A percentile compares a stretch with the other conserved stretches of the same genome.
phyloP scores from a whole-genome alignment of 2,113 vertebrate genomes.

The Crocuta crocuta region DNA sequence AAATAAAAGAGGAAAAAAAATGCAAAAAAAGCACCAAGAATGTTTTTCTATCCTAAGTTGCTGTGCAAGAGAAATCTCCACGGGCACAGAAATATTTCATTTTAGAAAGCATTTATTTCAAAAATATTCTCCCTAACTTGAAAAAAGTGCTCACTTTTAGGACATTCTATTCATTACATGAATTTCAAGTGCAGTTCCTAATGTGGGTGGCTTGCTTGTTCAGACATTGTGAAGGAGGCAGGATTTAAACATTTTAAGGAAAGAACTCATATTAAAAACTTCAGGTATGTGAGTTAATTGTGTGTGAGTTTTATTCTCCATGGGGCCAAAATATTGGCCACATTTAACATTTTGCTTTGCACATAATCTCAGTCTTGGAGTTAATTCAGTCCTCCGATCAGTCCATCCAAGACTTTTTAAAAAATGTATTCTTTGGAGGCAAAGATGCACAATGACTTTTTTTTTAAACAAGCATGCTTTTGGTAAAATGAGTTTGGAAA shows the following conservation, averaged over 20 bases:
- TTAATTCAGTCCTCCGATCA: background rate
- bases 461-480: background rate
- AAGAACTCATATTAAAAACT: background rate
- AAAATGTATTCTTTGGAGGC: background rate
- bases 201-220: background rate
- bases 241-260: background rate
- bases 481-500: background rate
- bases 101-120: constrained; percentile 25
- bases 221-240: background rate
- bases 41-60: constrained; percentile 11
- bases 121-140: constrained; percentile 20
- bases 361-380: background rate
- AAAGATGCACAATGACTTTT: background rate
- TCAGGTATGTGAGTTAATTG: background rate
- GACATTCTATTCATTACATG: background rate
- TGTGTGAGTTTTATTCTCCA: background rate
- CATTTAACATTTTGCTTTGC: background rate
- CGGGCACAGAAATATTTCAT: constrained; percentile 43
- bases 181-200: background rate
- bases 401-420: background rate
- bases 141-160: background rate
- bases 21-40: background rate
- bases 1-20: background rate
- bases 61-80: background rate
- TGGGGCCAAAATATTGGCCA: background rate